Base-by-base conservation (phyloP, 30 jellyfish, hydroid and myxozoan genomes). In the Phacellophora camtschatica region DNA sequence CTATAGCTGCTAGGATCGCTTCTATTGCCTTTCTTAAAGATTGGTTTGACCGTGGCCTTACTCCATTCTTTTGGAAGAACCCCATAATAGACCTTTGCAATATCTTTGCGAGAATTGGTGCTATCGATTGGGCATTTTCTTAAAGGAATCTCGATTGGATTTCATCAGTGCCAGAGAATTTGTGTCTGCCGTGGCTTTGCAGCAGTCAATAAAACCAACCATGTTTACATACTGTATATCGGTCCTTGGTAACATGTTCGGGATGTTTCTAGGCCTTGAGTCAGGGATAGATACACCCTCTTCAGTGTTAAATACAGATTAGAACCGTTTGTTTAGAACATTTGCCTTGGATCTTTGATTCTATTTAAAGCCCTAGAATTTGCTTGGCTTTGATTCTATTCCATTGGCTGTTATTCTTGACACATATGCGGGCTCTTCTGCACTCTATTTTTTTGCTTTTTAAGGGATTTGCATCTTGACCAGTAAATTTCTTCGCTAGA, bases 1-100 rank as follows among this genome's bases (percentile, higher is more conserved):
- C 91, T 34, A 32, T 80, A 64, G 62, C 66, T 80, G 18, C 68
- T 61, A 1, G 91, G 91, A 53, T 65, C 87, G 27, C 11, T 4
- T 64, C 30, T 64, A n/a, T 64, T 64, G 2, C 50, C 78, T 51
- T 74, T 74, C 35, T 55, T 74, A 69, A 27, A 51, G 37, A 53
- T 23, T 50, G 87, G 87, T 53, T 64, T 53, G 13, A 74, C 75
- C 33, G 31, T 74, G 5, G 87, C 87, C 42, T 18, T 74, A 30
- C 11, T 46, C 85, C 85, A 71, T 4, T 48, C 76, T 3, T 43
- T 37, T 31, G 75, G 87, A 23, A 51, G 31, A 33, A 32, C 66
- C 35, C 73, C 73, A 13, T 3, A 58, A 28, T 18, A 23, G 85
- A 71, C 39, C 65, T 67, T 41, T 41, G 66, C 24, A 67, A 67